Evolutionary conservation across 2,113 vertebrate species (phyloP).

Genomic region (Xerus inauris): DNA sequence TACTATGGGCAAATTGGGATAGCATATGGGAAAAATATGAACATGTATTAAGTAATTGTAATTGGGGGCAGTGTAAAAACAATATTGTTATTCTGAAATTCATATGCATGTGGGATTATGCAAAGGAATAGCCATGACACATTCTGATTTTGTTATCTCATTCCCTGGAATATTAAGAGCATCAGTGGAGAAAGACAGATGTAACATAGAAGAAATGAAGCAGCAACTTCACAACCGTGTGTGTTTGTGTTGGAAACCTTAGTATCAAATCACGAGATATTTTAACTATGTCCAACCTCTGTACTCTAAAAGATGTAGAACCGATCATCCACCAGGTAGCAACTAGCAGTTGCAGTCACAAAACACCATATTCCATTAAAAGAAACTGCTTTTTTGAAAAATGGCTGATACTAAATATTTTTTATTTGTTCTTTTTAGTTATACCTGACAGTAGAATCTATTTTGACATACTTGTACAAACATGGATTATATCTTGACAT

Average conservation of each 20-base stretch:
- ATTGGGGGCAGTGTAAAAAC: background rate
- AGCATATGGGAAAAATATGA: background rate
- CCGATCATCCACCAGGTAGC: background rate
- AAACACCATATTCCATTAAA: background rate
- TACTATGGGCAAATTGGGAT: background rate
- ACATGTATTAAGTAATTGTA: background rate
- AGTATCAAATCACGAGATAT: background rate
- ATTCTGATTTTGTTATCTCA: background rate
- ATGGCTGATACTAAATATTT: background rate
- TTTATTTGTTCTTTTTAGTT: no score
- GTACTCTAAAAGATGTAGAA: background rate
- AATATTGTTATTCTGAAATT: background rate
- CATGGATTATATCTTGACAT: background rate
- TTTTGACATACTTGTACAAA: no score
- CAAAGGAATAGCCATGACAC: background rate
- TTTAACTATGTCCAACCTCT: background rate
- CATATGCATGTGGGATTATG: background rate
- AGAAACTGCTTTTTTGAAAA: background rate
- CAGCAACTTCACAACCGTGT: background rate
- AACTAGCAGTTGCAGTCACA: background rate
- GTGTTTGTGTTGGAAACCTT: background rate
- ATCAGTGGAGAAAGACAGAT: background rate
- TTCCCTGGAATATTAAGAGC: background rate
- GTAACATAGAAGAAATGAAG: background rate
- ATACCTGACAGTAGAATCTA: no score